Evolutionary conservation across 37 sponge, comb jelly and placozoan genomes (phyloP).

Genomic region (Halisarca cf. caerulea): DNA sequence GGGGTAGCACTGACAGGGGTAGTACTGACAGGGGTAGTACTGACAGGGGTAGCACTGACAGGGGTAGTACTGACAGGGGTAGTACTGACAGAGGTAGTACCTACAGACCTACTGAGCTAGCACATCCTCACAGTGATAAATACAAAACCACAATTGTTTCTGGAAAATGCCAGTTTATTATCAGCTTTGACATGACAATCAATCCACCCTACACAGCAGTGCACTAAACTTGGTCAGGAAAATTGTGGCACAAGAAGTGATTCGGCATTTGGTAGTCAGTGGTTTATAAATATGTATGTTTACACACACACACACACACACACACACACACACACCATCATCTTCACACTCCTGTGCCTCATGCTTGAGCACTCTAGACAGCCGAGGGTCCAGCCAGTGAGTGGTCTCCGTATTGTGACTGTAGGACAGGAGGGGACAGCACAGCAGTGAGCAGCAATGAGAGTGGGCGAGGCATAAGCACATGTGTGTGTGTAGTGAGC

Average conservation of each 20-base stretch:
- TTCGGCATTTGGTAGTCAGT: neutral
- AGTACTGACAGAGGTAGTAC: too few relatives aligned
- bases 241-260: neutral
- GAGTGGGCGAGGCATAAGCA: too few relatives aligned
- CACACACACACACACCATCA: slow-evolving; percentile 69
- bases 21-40: too few relatives aligned
- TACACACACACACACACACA: neutral
- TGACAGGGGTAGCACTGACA: neutral
- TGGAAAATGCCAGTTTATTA: too few relatives aligned
- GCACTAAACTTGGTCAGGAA: neutral
- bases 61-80: neutral
- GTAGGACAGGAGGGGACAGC: neutral
- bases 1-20: neutral
- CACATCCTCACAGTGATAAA: slow-evolving; percentile 11
- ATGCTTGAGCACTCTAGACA: slow-evolving; percentile 72
- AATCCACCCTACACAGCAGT: neutral
- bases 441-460: too few relatives aligned
- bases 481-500: too few relatives aligned
- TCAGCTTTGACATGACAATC: too few relatives aligned
- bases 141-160: too few relatives aligned
- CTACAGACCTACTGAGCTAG: neutral
- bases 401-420: slow-evolving; percentile 96
- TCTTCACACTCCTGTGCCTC: slow-evolving; percentile 72
- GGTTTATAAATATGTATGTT: neutral
- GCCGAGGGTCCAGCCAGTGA: slow-evolving; percentile 95